Evolutionary conservation across 1,140 invertebrate species (phyloP).

Genomic region (Drosophila grimshawi): DNA sequence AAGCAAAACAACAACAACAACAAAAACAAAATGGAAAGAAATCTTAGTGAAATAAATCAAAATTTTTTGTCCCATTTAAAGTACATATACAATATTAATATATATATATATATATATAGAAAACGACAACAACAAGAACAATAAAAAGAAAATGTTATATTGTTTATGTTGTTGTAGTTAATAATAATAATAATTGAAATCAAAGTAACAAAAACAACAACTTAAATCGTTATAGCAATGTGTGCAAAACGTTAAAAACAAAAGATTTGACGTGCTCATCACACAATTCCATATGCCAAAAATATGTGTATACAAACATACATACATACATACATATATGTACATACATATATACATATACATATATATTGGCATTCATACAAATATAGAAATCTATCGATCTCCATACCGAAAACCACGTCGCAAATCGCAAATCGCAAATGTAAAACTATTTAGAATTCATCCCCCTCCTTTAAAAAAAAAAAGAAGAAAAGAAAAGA

Average conservation of each 20-base stretch:
- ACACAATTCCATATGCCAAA: slow-evolving; percentile 26
- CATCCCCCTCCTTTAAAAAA: slow-evolving; percentile 8
- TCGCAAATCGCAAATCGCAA: neutral
- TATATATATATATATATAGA: slow-evolving; percentile 37
- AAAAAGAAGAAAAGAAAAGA: neutral
- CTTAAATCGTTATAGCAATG: neutral
- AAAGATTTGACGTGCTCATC: neutral
- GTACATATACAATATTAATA: slow-evolving; percentile 33
- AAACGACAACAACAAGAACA: slow-evolving; percentile 37
- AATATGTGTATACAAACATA: slow-evolving; percentile 9
- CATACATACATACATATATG: slow-evolving; percentile 21
- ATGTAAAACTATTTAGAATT: slow-evolving; percentile 1
- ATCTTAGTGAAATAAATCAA: slow-evolving; percentile 79
- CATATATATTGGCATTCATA: slow-evolving; percentile 19
- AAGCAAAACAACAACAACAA: slow-evolving; percentile 17
- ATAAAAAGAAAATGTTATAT: slow-evolving; percentile 7
- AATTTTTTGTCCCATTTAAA: slow-evolving; percentile 75
- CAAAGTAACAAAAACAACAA: neutral
- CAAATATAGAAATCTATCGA: slow-evolving; percentile 29
- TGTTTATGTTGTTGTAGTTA: slow-evolving; percentile 17
- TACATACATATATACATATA: slow-evolving; percentile 28
- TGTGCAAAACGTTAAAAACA: neutral
- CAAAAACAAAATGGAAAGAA: neutral
- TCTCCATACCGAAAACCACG: slow-evolving; percentile 14
- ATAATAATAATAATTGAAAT: neutral